Base-by-base conservation (phyloP, 1,140 invertebrate genomes). In the Ips nitidus region DNA sequence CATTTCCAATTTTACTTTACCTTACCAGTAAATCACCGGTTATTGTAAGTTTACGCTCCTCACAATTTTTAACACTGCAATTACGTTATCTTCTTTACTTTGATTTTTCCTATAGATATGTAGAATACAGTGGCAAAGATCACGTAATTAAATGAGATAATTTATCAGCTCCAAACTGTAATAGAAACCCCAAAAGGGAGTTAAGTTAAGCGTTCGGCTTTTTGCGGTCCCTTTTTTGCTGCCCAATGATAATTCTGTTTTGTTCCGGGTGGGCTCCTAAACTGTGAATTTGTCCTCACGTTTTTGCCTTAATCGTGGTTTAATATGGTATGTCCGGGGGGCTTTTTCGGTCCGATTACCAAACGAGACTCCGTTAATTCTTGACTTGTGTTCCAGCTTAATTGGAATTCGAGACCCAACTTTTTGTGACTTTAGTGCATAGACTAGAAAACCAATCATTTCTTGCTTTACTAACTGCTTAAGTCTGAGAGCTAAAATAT, bases 271-370 rank as follows among this genome's bases (percentile, higher is more conserved):
- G 22, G 22, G 22, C 22, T 22, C 45, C 45, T 22, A 50, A 50
- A 50, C 45, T 50, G 45, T 50, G 22, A 50, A 50, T 50, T 50
- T 50, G 45, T 50, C 45, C 45, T 22, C 45, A 22, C 22, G 45
- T 50, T 50, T 50, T 50, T 50, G 45, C 45, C 45, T 50, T 50
- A 50, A 50, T 50, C 22, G 45, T 50, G 45, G 45, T 22, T 50
- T 50, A 50, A 50, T 50, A 50, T 22, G 45, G 45, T 50, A 50
- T 50, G 45, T 50, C 45, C 22, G 45, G 6, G 45, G 45, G 45
- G 6, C 22, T 50, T 50, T 50, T 50, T 22, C 22, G 22, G 22
- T 6, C 45, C 45, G 45, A 50, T 50, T 50, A 50, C 45, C 7
- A 50, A 22, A 50, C 22, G 45, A 22, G 22, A 22, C 45, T 22